Evolutionary conservation across 2,797 vertebrate genomes (phyloP).

Genomic region (Pitangus sulphuratus): DNA sequence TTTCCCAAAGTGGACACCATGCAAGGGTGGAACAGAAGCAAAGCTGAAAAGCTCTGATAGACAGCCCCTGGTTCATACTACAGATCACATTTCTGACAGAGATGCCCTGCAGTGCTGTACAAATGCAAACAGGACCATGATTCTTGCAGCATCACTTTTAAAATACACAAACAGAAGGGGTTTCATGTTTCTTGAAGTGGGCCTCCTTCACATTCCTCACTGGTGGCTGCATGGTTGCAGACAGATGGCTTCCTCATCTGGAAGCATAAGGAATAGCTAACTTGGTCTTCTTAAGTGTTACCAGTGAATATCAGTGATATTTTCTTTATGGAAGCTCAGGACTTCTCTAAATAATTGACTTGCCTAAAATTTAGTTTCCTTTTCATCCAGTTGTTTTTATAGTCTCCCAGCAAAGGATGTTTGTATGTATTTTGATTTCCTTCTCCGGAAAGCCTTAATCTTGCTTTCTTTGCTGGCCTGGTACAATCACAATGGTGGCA

Average conservation of each 20-base stretch:
- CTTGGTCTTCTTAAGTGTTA: not conserved
- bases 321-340: not conserved
- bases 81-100: not conserved
- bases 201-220: not conserved
- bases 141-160: not conserved
- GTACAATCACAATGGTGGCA: not conserved
- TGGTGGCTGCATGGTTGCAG: not conserved
- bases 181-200: not conserved
- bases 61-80: not conserved
- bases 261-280: not conserved
- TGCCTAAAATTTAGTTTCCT: not conserved
- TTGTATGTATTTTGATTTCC: not conserved
- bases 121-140: accelerated
- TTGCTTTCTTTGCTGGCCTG: not conserved
- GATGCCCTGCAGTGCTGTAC: no score
- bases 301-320: not conserved
- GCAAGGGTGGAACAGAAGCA: not conserved
- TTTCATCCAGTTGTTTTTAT: not conserved
- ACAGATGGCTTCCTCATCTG: not conserved
- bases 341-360: not conserved
- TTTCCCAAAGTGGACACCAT: not conserved
- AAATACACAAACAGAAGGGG: not conserved
- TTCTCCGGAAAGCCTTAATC: not conserved
- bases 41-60: not conserved
- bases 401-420: not conserved